A percentile compares a stretch with the other conserved stretches of the same genome.
phyloP scores from a whole-genome alignment of 2,888 invertebrate genomes.

The Junonia oenone region DNA sequence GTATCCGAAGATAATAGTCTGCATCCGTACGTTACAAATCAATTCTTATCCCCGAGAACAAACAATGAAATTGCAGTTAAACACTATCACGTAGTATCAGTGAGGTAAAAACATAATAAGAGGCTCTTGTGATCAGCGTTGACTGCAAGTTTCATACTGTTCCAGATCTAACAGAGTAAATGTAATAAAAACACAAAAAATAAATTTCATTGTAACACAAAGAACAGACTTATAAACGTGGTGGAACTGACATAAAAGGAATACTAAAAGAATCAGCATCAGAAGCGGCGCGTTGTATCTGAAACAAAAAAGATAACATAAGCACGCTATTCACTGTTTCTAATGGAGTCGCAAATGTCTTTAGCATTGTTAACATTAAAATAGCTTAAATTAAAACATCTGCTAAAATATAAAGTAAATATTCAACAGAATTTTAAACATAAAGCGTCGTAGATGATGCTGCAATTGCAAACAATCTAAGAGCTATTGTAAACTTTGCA shows the following conservation, averaged over 20 bases:
- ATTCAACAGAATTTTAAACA: neutral
- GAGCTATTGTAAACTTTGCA: slow-evolving; percentile 41
- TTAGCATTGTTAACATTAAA: neutral
- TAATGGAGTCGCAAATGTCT: neutral
- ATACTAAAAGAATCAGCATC: slow-evolving; percentile 38
- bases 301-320: slow-evolving; percentile 48
- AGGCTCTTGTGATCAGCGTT: slow-evolving; percentile 48
- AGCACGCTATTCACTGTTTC: slow-evolving; percentile 10
- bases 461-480: slow-evolving; percentile 45
- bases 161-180: slow-evolving; percentile 35
- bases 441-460: slow-evolving; percentile 42
- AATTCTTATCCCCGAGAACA: slow-evolving; percentile 41
- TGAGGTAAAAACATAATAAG: slow-evolving; percentile 22
- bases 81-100: slow-evolving; percentile 49
- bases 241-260: slow-evolving; percentile 29
- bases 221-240: slow-evolving; percentile 38
- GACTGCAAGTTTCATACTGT: slow-evolving; percentile 49
- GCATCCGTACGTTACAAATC: slow-evolving; percentile 45
- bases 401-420: neutral
- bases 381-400: neutral
- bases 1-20: slow-evolving; percentile 30
- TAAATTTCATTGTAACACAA: slow-evolving; percentile 47
- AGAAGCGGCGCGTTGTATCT: slow-evolving; percentile 55
- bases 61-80: slow-evolving; percentile 51
- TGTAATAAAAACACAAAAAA: slow-evolving; percentile 21